These are phyloP conservation scores for Spea multiplicata DNA, from an alignment of 2,113 vertebrate genomes.

Conservation along the genomic window DNA sequence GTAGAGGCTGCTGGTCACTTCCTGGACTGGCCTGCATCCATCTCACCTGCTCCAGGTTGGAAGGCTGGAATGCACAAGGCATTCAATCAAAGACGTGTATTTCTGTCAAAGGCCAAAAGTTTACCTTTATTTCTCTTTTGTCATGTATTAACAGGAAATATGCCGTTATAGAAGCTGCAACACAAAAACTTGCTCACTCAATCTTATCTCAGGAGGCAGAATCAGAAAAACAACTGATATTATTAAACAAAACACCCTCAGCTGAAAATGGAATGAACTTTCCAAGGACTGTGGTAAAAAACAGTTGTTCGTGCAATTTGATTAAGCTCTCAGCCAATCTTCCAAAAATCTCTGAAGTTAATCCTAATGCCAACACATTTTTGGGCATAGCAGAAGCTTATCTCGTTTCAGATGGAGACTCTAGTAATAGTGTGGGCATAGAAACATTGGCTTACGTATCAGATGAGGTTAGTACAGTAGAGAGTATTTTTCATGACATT, in stretches of 20 bases:
- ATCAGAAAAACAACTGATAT: conserved; percentile 32
- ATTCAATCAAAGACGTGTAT: too few relatives aligned
- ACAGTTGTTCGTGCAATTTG: neutral
- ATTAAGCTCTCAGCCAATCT: conserved; percentile 1
- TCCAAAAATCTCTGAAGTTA: neutral
- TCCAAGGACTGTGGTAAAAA: neutral
- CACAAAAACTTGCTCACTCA: conserved; percentile 64
- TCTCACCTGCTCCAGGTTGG: too few relatives aligned
- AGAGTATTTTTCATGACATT: conserved; percentile 71
- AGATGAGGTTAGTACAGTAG: conserved; percentile 45
- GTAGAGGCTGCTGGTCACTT: too few relatives aligned
- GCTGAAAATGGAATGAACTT: neutral
- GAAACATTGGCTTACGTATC: conserved; percentile 20
- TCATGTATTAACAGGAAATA: conserved; percentile 65
- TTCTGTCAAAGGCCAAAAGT: too few relatives aligned
- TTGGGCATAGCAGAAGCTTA: conserved; percentile 73
- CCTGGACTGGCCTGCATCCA: too few relatives aligned
- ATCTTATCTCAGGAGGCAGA: conserved; percentile 57
- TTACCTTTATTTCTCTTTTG: neutral
- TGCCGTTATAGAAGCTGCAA: conserved; percentile 74
- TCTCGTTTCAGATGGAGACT: conserved; percentile 47
- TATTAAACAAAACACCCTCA: neutral
- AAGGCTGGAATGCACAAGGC: too few relatives aligned
- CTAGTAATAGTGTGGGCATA: conserved; percentile 42
- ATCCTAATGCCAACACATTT: conserved; percentile 49